These are phyloP conservation scores for Chrysolina oricalcia DNA, from an alignment of 2,888 invertebrate genomes.

Conservation along the genomic window DNA sequence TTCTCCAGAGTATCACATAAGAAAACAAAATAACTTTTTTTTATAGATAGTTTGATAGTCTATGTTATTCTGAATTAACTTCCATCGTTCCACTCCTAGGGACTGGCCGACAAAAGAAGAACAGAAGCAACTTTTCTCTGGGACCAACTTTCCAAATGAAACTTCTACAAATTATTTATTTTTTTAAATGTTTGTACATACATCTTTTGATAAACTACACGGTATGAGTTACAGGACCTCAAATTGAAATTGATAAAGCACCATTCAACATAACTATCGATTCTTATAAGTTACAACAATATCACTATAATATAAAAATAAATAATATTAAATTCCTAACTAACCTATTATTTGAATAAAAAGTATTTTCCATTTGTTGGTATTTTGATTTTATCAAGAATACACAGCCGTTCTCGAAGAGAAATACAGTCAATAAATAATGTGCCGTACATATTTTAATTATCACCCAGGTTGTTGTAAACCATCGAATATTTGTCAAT, in stretches of 20 bases:
- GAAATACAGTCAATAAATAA: constrained; percentile 8
- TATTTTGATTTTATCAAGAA: constrained; percentile 55
- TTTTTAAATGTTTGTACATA: background rate
- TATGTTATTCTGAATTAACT: too few species aligned
- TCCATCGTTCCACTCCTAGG: too few species aligned
- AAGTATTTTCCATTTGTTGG: constrained; percentile 39
- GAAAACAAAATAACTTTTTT: too few species aligned
- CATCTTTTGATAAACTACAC: constrained; percentile 2
- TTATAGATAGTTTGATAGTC: too few species aligned
- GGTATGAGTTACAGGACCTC: background rate
- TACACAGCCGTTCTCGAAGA: constrained; percentile 54
- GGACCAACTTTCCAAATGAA: too few species aligned
- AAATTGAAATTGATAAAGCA: background rate
- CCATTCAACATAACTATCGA: background rate
- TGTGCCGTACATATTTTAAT: background rate
- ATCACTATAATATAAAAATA: constrained; percentile 35
- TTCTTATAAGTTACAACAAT: background rate
- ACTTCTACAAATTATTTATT: background rate
- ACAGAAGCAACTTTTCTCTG: too few species aligned
- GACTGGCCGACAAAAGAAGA: too few species aligned
- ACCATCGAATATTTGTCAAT: too few species aligned
- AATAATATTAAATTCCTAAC: constrained; percentile 28
- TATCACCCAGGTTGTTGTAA: too few species aligned
- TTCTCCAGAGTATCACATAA: too few species aligned
- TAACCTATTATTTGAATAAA: constrained; percentile 13